Percentiles rank a stretch among this genome's conserved stretches.
These are phyloP conservation scores for Lepidurus apus DNA, from an alignment of 1,140 invertebrate species.

Conservation along the genomic window DNA sequence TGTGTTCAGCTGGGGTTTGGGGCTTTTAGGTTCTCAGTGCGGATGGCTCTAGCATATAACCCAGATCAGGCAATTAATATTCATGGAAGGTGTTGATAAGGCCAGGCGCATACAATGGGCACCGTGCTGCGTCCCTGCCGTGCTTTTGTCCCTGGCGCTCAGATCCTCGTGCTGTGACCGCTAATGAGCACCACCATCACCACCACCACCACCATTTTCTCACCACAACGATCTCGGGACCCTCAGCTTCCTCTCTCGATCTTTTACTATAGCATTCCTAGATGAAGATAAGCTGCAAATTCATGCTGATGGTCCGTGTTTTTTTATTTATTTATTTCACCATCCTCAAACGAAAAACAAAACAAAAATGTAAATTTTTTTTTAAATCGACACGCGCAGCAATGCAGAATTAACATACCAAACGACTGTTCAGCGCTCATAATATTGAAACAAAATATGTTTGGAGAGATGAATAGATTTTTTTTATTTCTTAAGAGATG, in stretches of 20 bases:
- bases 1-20: neutral
- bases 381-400: neutral
- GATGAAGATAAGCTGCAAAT: slow-evolving; percentile 13
- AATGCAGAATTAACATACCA: slow-evolving; percentile 22
- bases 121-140: slow-evolving; percentile 16
- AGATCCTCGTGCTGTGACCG: slow-evolving; percentile 16
- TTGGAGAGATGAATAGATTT: neutral
- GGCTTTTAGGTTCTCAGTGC: too few species aligned
- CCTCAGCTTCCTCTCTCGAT: neutral
- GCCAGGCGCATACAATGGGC: slow-evolving; percentile 8
- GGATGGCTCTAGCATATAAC: neutral
- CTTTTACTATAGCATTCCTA: neutral
- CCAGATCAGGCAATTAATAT: slow-evolving; percentile 22
- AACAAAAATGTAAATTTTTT: neutral
- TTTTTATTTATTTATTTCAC: neutral
- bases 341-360: neutral
- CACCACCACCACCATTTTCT: neutral
- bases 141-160: slow-evolving; percentile 13
- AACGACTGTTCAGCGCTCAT: neutral
- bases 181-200: slow-evolving; percentile 17
- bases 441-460: neutral
- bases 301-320: neutral
- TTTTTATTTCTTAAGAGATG: neutral
- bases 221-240: neutral
- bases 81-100: slow-evolving; percentile 21